Conservation (phyloP, 23 tunicate species). For the Styela clava region DNA sequence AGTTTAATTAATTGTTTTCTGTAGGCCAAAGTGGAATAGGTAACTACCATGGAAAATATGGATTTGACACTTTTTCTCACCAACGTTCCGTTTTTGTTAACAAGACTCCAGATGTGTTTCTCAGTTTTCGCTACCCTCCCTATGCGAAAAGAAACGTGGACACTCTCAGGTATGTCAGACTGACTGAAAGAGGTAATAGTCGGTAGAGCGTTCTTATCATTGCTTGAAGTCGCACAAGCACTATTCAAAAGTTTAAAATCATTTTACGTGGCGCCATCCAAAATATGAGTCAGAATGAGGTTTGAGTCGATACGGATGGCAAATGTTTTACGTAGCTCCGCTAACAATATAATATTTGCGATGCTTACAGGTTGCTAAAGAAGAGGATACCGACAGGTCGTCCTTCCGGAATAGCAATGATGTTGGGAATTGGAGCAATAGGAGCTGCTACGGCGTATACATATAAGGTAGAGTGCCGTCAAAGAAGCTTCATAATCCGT, state of each 20-base stretch:
- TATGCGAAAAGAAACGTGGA: slow-evolving; percentile 30
- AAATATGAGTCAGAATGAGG: no score
- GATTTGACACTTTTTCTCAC: slow-evolving; percentile 68
- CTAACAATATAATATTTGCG: no score
- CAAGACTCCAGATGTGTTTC: slow-evolving; percentile 45
- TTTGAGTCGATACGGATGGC: no score
- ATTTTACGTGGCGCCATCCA: no score
- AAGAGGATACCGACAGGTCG: neutral
- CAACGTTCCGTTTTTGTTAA: slow-evolving; percentile 33
- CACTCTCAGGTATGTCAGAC: slow-evolving; percentile 13
- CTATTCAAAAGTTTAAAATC: no score
- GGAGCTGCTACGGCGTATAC: neutral
- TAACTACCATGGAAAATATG: slow-evolving; percentile 66
- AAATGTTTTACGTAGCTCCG: no score
- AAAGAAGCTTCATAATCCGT: no score
- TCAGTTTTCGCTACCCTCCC: slow-evolving; percentile 53
- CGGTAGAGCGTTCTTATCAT: no score
- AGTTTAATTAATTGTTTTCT: no score
- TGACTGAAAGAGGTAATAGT: no score
- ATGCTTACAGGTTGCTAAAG: neutral
- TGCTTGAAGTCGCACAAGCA: no score
- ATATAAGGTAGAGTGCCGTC: neutral
- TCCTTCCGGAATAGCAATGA: neutral
- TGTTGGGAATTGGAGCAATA: neutral
- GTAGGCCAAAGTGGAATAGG: slow-evolving; percentile 64